These are phyloP conservation scores for Rhinogobius similis DNA, from an alignment of 2,113 vertebrate genomes.

Conservation along the genomic window DNA sequence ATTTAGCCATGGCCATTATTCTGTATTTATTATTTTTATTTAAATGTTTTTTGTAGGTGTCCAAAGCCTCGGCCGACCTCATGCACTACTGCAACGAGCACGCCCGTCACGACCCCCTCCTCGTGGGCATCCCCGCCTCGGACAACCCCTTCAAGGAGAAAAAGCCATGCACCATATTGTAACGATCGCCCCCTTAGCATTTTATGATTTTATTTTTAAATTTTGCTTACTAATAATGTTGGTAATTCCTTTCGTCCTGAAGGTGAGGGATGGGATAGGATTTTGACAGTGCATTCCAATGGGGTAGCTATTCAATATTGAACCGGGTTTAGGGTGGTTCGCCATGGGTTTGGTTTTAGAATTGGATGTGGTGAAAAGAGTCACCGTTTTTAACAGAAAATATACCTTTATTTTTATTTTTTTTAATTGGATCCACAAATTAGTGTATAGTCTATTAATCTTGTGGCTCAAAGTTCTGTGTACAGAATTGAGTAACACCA, in stretches of 20 bases:
- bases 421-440: neutral
- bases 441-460: too few relatives aligned
- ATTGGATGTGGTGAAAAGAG: neutral
- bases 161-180: slow-evolving; percentile 93
- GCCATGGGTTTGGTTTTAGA: neutral
- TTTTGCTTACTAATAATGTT: slow-evolving; percentile 65
- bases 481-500: neutral
- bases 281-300: slow-evolving; percentile 28
- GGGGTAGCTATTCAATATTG: slow-evolving; percentile 27
- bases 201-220: slow-evolving; percentile 10
- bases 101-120: slow-evolving; percentile 88
- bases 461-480: neutral
- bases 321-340: slow-evolving; percentile 6
- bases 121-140: slow-evolving; percentile 90
- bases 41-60: slow-evolving; percentile 79
- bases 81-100: slow-evolving; percentile 94
- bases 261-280: slow-evolving; percentile 34
- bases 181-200: slow-evolving; percentile 69
- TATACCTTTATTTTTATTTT: too few relatives aligned
- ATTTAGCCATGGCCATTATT: too few relatives aligned
- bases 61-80: slow-evolving; percentile 94
- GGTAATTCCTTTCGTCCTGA: slow-evolving; percentile 50
- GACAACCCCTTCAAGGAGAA: slow-evolving; percentile 99
- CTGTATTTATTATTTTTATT: neutral
- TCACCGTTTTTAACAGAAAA: too few relatives aligned